A percentile compares a stretch with the other conserved stretches of the same genome.
These are phyloP conservation scores for Drosophila cyrtoloma DNA, from an alignment of 2,888 invertebrate genomes.

Conservation along the genomic window DNA sequence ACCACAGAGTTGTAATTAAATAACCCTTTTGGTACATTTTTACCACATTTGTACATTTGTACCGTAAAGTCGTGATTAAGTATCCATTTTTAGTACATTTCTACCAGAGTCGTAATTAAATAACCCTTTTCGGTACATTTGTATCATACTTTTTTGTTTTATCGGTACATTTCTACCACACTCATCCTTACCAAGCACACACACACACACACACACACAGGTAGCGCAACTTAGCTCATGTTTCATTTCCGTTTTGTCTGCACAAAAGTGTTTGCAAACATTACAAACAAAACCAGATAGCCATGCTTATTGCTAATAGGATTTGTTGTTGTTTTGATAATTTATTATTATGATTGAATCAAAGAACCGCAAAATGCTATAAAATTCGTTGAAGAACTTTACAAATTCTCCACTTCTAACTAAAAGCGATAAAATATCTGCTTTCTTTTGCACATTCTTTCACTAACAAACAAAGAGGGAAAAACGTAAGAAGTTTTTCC, in stretches of 20 bases:
- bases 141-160: neutral
- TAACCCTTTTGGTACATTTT: neutral
- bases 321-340: constrained; percentile 36
- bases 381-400: constrained; percentile 67
- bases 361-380: constrained; percentile 66
- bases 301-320: constrained; percentile 18
- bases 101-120: too few species aligned
- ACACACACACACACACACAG: neutral
- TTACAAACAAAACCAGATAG: neutral
- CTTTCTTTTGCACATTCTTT: constrained; percentile 63
- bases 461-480: constrained; percentile 14
- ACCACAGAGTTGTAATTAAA: neutral
- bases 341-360: constrained; percentile 66
- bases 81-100: neutral
- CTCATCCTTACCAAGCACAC: neutral
- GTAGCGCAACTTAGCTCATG: neutral
- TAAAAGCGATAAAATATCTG: constrained; percentile 72
- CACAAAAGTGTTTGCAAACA: neutral
- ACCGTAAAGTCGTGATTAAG: neutral
- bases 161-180: neutral
- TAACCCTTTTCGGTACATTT: neutral
- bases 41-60: neutral
- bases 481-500: constrained; percentile 52
- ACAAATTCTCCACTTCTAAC: constrained; percentile 71
- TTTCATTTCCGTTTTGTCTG: constrained; percentile 26